A percentile compares a stretch with the other conserved stretches of the same genome.
Evolutionary conservation across 2,888 invertebrate genomes (phyloP).

Genomic region (Phania funesta): DNA sequence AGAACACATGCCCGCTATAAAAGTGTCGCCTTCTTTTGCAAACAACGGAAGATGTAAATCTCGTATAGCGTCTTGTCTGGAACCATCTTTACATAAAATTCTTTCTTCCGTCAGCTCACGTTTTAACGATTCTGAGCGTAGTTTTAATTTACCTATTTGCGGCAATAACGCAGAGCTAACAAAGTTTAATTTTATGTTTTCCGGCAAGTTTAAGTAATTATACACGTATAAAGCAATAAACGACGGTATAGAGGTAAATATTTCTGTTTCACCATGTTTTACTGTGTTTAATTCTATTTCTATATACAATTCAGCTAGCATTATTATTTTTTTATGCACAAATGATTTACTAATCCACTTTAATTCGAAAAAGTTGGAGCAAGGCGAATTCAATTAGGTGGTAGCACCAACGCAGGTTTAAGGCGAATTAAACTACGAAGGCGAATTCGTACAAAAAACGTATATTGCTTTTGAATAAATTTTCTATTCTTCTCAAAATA

Average conservation of each 20-base stretch:
- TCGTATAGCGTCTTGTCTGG: slow-evolving; percentile 73
- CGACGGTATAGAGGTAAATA: slow-evolving; percentile 83
- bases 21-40: slow-evolving; percentile 82
- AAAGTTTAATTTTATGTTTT: slow-evolving; percentile 81
- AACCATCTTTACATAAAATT: slow-evolving; percentile 75
- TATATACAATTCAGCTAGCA: slow-evolving; percentile 78
- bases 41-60: slow-evolving; percentile 84
- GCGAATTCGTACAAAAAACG: too few species aligned
- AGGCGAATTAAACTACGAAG: too few species aligned
- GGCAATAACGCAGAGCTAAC: slow-evolving; percentile 69
- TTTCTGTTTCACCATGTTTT: slow-evolving; percentile 73
- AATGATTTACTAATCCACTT: too few species aligned
- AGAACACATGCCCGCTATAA: slow-evolving; percentile 89
- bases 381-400: too few species aligned
- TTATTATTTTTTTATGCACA: too few species aligned
- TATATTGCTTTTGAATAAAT: too few species aligned
- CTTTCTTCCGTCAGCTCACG: slow-evolving; percentile 75
- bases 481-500: too few species aligned
- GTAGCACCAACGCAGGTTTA: too few species aligned
- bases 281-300: slow-evolving; percentile 77
- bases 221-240: slow-evolving; percentile 84
- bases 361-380: too few species aligned
- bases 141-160: slow-evolving; percentile 70
- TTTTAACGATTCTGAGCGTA: slow-evolving; percentile 72
- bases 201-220: slow-evolving; percentile 82